Conservation (phyloP, 2,888 invertebrate genomes). For the Blera fallax region DNA sequence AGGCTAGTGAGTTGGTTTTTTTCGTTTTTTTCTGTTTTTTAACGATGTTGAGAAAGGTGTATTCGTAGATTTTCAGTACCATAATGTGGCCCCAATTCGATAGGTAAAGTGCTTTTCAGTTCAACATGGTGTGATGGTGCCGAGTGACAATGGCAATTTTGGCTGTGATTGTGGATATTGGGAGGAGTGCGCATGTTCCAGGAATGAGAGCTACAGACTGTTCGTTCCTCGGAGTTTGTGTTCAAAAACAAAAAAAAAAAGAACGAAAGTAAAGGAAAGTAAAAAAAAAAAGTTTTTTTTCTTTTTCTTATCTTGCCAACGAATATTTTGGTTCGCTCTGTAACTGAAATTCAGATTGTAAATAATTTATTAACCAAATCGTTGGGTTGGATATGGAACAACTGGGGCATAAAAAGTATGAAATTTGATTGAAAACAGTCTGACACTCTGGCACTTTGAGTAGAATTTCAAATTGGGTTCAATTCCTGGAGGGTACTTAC, state of each 20-base stretch:
- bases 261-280: too few relatives aligned
- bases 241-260: neutral
- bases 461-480: conserved; percentile 40
- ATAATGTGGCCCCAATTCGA: neutral
- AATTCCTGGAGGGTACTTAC: conserved; percentile 4
- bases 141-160: conserved; percentile 54
- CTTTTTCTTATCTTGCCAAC: conserved; percentile 2
- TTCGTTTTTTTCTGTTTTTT: too few relatives aligned
- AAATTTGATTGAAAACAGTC: conserved; percentile 62
- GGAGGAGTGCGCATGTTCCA: conserved; percentile 61
- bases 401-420: conserved; percentile 48
- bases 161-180: conserved; percentile 63
- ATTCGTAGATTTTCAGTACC: conserved; percentile 2
- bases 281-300: conserved; percentile 21
- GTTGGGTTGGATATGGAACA: conserved; percentile 42
- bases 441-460: conserved; percentile 47
- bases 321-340: conserved; percentile 22
- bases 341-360: conserved; percentile 47
- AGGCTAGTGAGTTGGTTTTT: neutral
- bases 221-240: conserved; percentile 33
- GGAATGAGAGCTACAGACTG: neutral
- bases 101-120: neutral
- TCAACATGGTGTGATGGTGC: neutral
- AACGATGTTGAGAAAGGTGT: conserved; percentile 24
- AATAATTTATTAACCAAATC: conserved; percentile 66